Evolutionary conservation across 2,113 vertebrate genomes (phyloP).

Genomic region (Rhinopomastus cyanomelas): DNA sequence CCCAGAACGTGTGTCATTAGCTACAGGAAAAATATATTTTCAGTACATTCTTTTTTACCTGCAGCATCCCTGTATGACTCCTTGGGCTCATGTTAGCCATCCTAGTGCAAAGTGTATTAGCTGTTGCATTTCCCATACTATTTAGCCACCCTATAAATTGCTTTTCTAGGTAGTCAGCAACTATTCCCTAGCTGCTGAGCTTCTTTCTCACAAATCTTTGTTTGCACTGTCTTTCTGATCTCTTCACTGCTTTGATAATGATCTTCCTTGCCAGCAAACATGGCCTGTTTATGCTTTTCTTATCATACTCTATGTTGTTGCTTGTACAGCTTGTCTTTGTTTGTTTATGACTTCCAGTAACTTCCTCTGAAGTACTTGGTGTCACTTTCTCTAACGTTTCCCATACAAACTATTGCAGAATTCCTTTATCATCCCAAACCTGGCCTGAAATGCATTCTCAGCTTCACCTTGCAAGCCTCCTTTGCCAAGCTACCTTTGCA

Average conservation of each 20-base stretch:
- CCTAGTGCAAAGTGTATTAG: not conserved
- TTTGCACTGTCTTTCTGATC: not conserved
- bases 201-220: not conserved
- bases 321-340: conserved; percentile 41
- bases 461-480: conserved; percentile 2
- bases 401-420: not conserved
- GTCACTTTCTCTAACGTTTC: conserved; percentile 47
- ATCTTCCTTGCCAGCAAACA: not conserved
- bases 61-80: not conserved
- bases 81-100: not conserved
- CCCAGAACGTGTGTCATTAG: not conserved
- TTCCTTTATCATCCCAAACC: not conserved
- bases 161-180: not conserved
- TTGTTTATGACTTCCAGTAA: conserved; percentile 49
- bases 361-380: conserved; percentile 27
- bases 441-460: conserved; percentile 31
- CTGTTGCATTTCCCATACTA: not conserved
- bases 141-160: not conserved
- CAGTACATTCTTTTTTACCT: not conserved
- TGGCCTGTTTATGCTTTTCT: conserved; percentile 32
- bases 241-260: conserved; percentile 18
- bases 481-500: not conserved
- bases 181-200: not conserved
- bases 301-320: not conserved
- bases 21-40: not conserved